Percentiles rank a stretch among this genome's conserved stretches.
phyloP scores from a whole-genome alignment of 53 echinoderm and acorn worm species.

The Patiria pectinifera region DNA sequence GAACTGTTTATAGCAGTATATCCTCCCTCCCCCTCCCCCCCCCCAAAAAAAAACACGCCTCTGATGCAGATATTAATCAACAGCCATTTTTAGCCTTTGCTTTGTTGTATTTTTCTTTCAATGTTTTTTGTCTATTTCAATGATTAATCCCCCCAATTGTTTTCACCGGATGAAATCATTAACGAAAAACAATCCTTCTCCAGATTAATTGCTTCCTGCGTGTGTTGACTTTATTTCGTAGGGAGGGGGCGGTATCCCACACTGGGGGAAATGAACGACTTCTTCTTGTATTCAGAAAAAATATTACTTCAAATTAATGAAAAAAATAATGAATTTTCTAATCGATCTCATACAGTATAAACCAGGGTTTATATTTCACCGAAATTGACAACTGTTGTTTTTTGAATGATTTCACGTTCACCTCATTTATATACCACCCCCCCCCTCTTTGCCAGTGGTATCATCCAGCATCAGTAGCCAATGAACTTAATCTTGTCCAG shows the following conservation, averaged over 20 bases:
- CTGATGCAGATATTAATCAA: too few relatives aligned
- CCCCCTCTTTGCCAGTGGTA: constrained; percentile 17
- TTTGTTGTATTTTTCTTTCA: background rate
- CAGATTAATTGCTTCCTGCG: background rate
- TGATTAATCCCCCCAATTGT: background rate
- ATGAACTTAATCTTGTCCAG: constrained; percentile 60
- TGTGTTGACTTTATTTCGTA: background rate
- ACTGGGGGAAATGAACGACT: background rate
- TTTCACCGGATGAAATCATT: background rate
- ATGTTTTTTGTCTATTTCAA: background rate
- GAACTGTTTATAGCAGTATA: background rate
- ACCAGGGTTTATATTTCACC: background rate
- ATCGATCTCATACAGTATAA: background rate
- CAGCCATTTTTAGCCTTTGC: background rate
- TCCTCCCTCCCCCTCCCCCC: too few relatives aligned
- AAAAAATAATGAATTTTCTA: background rate
- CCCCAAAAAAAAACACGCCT: background rate
- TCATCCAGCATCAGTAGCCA: constrained; percentile 30
- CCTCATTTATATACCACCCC: background rate
- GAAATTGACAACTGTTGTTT: background rate
- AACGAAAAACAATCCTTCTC: background rate
- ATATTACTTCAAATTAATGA: background rate
- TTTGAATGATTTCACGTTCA: background rate
- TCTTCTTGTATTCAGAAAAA: background rate
- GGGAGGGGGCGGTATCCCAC: background rate